These are phyloP conservation scores for Sylvilagus floridanus DNA, from an alignment of 2,797 vertebrate genomes.

Conservation along the genomic window DNA sequence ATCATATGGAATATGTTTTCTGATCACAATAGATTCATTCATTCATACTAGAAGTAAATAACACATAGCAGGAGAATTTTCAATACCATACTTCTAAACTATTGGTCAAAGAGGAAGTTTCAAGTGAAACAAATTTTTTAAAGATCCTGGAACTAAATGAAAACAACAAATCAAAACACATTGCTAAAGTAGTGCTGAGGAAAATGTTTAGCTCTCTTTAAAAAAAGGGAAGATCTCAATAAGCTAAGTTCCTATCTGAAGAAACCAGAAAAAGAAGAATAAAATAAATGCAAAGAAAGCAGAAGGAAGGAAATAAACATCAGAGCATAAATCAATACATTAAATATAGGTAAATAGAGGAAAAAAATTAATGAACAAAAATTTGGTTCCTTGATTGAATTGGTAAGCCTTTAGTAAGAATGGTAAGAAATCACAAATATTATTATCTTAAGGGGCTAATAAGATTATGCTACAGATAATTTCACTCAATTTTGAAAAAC, in stretches of 20 bases:
- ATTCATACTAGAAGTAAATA: not conserved
- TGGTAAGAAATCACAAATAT: not conserved
- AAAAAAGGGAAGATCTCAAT: not conserved
- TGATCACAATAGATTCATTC: not conserved
- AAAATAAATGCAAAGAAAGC: not conserved
- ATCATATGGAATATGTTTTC: not conserved
- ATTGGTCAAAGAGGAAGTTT: not conserved
- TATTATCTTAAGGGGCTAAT: not conserved
- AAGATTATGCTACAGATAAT: not conserved
- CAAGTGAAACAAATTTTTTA: not conserved
- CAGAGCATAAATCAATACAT: not conserved
- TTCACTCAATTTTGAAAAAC: not conserved
- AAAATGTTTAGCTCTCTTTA: not conserved
- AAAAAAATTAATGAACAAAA: not conserved
- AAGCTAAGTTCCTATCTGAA: no score
- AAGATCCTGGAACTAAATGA: not conserved
- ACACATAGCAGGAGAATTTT: not conserved
- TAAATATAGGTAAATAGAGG: not conserved
- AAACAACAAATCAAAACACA: not conserved
- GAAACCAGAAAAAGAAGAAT: not conserved
- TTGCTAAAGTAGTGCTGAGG: not conserved
- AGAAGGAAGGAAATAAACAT: not conserved
- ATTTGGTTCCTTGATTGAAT: not conserved
- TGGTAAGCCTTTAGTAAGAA: not conserved
- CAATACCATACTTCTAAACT: not conserved